Evolutionary conservation across 1,140 invertebrate species (phyloP), one percentile per base, ranked within the genome.

Genomic region (Drosophila biarmipes): DNA sequence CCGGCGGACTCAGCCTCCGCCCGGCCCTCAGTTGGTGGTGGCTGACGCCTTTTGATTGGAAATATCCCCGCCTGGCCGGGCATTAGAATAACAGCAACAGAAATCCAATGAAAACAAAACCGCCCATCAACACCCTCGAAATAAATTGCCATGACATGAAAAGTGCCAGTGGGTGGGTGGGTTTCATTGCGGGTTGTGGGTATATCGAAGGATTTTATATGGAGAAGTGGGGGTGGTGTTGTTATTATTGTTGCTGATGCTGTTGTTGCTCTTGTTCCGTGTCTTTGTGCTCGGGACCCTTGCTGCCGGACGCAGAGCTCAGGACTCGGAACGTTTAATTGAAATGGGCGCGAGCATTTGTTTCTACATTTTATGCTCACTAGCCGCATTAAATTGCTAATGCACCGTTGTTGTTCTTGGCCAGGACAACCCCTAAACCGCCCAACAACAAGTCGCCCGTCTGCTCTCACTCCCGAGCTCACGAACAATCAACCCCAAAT

Each of bases 31-130:
- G 75, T 8, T 15, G 38, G 80, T 80, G 69, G 78, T 78, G 71
- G 43, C 54, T 61, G 53, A 53, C 68, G 82, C 78, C 63, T 87
- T 78, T 86, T 82, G 82, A 86, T 87, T 87, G 82, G 66, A 86
- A 87, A 78, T 84, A 79, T 76, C 55, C 71, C 59, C 35, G 37
- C 73, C 51, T 76, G 75, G 80, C 72, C 64, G 80, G 59, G 81
- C 68, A 80, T 85, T 87, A 87, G 79, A 87, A 89, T 79, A 87
- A 90, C 84, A 86, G 73, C 82, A 78, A 90, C 86, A 86, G 67
- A 86, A 90, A 90, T 87, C 82, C 79, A 90, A 90, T 90, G 82
- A 91, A 91, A 91, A 91, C 90, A 91, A 91, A 91, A 91, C 84
- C 89, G 73, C 90, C 90, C 84, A 90, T 91, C 86, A 84, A 90